Evolutionary conservation across 2,113 vertebrate genomes (phyloP).

Genomic region (Elephantulus edwardii): DNA sequence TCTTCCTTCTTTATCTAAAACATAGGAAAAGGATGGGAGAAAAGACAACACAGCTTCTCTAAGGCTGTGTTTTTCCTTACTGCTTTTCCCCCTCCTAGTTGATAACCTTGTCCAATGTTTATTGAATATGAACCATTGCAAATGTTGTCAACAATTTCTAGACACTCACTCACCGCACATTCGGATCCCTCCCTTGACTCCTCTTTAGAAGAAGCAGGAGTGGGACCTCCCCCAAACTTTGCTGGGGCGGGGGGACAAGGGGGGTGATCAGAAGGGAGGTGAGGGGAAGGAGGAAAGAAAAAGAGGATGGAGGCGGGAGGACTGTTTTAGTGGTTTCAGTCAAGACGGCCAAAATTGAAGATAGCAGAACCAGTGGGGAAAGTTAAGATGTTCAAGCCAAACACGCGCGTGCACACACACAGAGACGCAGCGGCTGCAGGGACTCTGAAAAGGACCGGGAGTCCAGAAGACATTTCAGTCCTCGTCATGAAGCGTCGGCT

Average conservation of each 20-base stretch:
- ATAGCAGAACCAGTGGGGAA: neutral
- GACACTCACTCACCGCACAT: neutral
- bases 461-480: constrained; percentile 60
- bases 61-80: too few relatives aligned
- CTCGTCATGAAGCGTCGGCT: constrained; percentile 63
- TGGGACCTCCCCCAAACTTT: neutral
- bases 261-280: neutral
- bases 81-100: too few relatives aligned
- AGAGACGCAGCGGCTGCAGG: neutral
- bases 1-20: neutral
- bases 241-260: too few relatives aligned
- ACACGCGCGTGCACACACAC: neutral
- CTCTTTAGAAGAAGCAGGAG: neutral
- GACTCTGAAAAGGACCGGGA: constrained; percentile 68
- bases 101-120: neutral
- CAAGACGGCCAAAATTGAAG: too few relatives aligned
- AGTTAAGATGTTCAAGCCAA: neutral
- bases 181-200: too few relatives aligned
- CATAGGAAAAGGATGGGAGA: neutral
- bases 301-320: neutral
- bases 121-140: neutral
- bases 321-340: neutral
- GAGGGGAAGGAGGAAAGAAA: too few relatives aligned
- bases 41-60: neutral
- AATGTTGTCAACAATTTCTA: neutral